Conservation (phyloP, 1,140 invertebrate genomes). For the Drosophila saltans region DNA sequence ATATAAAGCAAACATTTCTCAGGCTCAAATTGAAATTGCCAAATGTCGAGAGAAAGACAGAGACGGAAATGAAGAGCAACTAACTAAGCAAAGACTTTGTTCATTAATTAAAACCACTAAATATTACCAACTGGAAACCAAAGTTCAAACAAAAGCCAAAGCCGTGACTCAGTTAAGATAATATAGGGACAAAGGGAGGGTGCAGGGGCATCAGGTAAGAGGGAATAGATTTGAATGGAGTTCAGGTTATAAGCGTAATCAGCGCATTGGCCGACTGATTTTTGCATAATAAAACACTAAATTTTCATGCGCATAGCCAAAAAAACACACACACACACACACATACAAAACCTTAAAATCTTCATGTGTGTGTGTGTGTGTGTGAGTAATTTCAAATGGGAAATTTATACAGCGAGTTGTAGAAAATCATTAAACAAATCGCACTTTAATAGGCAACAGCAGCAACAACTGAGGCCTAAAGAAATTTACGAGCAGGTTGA, state of each 20-base stretch:
- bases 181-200: not conserved
- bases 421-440: constrained; percentile 82
- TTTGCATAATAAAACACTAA: constrained; percentile 82
- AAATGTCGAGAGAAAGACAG: constrained; percentile 38
- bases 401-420: constrained; percentile 80
- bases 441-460: constrained; percentile 79
- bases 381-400: constrained; percentile 77
- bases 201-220: not conserved
- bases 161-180: constrained; percentile 58
- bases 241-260: constrained; percentile 59
- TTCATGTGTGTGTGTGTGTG: constrained; percentile 21
- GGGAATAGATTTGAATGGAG: not conserved
- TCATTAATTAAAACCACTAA: constrained; percentile 76
- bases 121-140: constrained; percentile 68
- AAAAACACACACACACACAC: constrained; percentile 51
- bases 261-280: constrained; percentile 66
- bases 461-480: constrained; percentile 51
- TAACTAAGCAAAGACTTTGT: constrained; percentile 25
- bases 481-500: constrained; percentile 71
- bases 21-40: constrained; percentile 53
- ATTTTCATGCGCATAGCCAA: constrained; percentile 79
- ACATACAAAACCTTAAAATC: constrained; percentile 32
- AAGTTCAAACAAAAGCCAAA: constrained; percentile 55
- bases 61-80: constrained; percentile 51
- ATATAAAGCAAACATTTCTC: constrained; percentile 45